phyloP scores from a whole-genome alignment of 2,888 invertebrate species.

The Lingula anatina region DNA sequence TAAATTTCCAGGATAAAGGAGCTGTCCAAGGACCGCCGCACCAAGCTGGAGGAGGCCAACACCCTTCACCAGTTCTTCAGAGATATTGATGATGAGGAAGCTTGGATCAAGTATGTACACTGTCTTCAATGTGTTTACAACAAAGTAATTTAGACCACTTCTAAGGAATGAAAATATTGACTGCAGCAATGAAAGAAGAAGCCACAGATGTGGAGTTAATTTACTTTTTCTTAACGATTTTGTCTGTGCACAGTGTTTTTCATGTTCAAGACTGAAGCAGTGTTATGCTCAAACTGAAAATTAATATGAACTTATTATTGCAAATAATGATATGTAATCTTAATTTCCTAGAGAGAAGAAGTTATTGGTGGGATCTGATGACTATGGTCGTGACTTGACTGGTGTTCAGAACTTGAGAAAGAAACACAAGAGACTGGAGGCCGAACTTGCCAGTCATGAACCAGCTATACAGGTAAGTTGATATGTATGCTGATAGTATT shows the following conservation, averaged over 20 bases:
- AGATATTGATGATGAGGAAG: constrained; percentile 98
- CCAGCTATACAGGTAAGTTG: constrained; percentile 78
- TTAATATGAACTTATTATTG: not conserved
- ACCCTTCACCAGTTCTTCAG: constrained; percentile 99
- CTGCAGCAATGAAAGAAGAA: too few species aligned
- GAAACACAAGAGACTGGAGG: constrained; percentile 98
- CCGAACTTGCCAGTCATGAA: constrained; percentile 94
- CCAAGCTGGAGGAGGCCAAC: constrained; percentile 89
- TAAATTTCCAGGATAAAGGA: constrained; percentile 81
- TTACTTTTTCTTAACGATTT: too few species aligned
- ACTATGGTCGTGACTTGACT: constrained; percentile 95
- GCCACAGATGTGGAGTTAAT: too few species aligned
- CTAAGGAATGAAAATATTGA: too few species aligned
- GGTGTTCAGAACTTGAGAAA: constrained; percentile 98
- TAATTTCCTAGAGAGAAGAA: constrained; percentile 78
- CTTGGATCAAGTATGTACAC: constrained; percentile 91
- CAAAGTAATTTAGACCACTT: too few species aligned
- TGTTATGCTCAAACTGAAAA: too few species aligned
- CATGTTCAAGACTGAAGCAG: too few species aligned
- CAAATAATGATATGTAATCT: not conserved
- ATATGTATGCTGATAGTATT: too few species aligned
- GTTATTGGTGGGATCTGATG: constrained; percentile 91
- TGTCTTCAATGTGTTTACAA: too few species aligned
- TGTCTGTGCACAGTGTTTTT: too few species aligned
- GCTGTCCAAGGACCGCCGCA: constrained; percentile 85